Evolutionary conservation across 2,888 invertebrate species (phyloP).

Genomic region (Eupeodes luniger): DNA sequence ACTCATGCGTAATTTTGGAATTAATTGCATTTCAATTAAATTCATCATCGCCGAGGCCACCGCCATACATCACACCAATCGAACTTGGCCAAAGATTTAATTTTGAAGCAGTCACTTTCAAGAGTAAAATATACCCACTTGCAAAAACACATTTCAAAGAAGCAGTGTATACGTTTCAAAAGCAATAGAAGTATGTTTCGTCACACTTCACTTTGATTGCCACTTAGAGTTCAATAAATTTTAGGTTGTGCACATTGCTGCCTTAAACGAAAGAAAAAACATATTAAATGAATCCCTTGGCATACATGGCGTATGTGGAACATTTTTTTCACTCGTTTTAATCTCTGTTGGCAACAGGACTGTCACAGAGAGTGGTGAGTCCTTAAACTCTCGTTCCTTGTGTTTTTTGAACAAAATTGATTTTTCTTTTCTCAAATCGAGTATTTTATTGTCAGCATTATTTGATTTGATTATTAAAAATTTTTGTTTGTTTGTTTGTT

Average conservation of each 20-base stretch:
- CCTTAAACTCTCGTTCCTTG: not conserved
- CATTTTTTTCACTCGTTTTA: not conserved
- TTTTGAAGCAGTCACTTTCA: too few species aligned
- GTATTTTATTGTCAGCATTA: conserved; percentile 13
- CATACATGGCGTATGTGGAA: conserved; percentile 45
- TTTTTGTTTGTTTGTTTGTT: not conserved
- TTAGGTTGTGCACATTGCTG: not conserved
- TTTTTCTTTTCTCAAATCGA: not conserved
- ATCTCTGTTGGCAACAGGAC: not conserved
- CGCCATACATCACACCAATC: too few species aligned
- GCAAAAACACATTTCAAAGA: too few species aligned
- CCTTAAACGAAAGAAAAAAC: not conserved
- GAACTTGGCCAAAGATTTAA: too few species aligned
- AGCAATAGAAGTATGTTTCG: too few species aligned
- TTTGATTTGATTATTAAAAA: conserved; percentile 40
- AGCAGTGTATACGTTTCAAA: too few species aligned
- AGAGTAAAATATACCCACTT: too few species aligned
- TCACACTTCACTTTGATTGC: not conserved
- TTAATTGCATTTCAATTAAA: too few species aligned
- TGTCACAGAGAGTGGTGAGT: not conserved
- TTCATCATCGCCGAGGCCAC: too few species aligned
- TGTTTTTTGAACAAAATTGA: not conserved
- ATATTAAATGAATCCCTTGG: not conserved
- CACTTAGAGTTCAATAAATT: not conserved
- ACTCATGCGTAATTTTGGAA: too few species aligned